These are phyloP conservation scores for Pyxicephalus adspersus DNA, from an alignment of 2,113 vertebrate species.

Conservation along the genomic window DNA sequence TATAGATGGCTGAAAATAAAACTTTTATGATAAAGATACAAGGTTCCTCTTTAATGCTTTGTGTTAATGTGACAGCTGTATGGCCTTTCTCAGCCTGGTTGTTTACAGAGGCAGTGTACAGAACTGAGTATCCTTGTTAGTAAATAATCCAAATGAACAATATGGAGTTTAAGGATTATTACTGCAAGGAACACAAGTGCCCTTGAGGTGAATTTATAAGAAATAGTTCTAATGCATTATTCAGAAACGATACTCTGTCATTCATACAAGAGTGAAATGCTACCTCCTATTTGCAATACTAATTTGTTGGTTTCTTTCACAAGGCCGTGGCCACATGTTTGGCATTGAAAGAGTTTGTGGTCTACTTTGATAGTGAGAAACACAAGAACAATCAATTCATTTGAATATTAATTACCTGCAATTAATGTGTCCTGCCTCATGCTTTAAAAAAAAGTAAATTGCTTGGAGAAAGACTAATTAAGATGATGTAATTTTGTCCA, in stretches of 20 bases:
- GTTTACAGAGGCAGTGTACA: too few relatives aligned
- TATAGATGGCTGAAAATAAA: too few relatives aligned
- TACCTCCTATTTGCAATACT: neutral
- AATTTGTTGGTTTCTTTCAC: constrained; percentile 12
- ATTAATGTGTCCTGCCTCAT: constrained; percentile 73
- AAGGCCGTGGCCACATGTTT: neutral
- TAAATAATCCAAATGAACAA: too few relatives aligned
- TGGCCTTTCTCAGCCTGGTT: too few relatives aligned
- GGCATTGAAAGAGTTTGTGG: neutral
- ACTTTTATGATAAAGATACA: too few relatives aligned
- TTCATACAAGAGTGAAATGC: constrained; percentile 4
- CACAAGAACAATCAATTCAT: constrained; percentile 70
- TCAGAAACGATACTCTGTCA: constrained; percentile 17
- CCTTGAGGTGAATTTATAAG: neutral
- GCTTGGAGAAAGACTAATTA: constrained; percentile 76
- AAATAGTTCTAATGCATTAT: constrained; percentile 24
- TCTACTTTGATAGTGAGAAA: constrained; percentile 16
- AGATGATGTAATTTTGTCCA: constrained; percentile 77
- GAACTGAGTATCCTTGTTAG: too few relatives aligned
- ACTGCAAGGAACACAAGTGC: constrained; percentile 4
- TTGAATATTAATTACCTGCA: constrained; percentile 79
- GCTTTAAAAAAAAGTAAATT: constrained; percentile 74
- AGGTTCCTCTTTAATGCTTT: too few relatives aligned
- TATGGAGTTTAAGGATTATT: neutral
- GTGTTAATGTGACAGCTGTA: too few relatives aligned